phyloP scores from a whole-genome alignment of 2,113 vertebrate genomes.

The Trematocara variabile region DNA sequence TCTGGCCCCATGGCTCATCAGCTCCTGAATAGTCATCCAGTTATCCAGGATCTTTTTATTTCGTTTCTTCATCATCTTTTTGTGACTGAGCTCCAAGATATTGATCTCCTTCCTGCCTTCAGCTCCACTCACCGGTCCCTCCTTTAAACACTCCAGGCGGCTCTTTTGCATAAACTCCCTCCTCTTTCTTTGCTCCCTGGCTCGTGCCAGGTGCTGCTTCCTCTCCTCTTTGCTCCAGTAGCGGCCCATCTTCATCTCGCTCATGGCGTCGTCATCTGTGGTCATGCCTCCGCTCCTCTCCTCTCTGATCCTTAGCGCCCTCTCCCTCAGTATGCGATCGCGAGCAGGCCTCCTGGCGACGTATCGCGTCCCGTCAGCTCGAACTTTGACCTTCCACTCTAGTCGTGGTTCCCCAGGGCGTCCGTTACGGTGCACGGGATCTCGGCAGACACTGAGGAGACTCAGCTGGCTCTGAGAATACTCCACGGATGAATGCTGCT shows the following conservation, averaged over 20 bases:
- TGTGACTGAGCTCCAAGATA: conserved; percentile 96
- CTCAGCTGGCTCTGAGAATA: conserved; percentile 94
- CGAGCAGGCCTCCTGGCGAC: conserved; percentile 89
- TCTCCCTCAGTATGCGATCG: conserved; percentile 90
- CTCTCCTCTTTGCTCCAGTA: conserved; percentile 98
- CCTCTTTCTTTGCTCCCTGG: conserved; percentile 88
- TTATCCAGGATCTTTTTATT: conserved; percentile 98
- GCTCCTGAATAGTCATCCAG: conserved; percentile 99
- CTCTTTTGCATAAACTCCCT: conserved; percentile 95
- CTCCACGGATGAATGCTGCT: conserved; percentile 90
- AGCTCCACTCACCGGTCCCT: conserved; percentile 77
- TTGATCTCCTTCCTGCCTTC: conserved; percentile 88
- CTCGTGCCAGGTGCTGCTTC: conserved; percentile 90
- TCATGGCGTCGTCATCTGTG: conserved; percentile 90
- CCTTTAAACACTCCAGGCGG: conserved; percentile 87
- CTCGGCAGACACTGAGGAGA: conserved; percentile 83
- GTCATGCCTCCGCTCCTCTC: conserved; percentile 93
- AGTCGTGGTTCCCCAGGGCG: conserved; percentile 80
- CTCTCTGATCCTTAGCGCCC: conserved; percentile 92
- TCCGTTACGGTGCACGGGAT: conserved; percentile 65
- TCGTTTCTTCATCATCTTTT: conserved; percentile 97
- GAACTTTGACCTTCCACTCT: conserved; percentile 96
- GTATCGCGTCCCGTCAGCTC: conserved; percentile 88
- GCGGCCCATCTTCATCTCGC: conserved; percentile 96
- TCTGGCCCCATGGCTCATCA: conserved; percentile 94